Base-by-base conservation (phyloP, 2,888 invertebrate genomes). In the Tiliacea citrago region DNA sequence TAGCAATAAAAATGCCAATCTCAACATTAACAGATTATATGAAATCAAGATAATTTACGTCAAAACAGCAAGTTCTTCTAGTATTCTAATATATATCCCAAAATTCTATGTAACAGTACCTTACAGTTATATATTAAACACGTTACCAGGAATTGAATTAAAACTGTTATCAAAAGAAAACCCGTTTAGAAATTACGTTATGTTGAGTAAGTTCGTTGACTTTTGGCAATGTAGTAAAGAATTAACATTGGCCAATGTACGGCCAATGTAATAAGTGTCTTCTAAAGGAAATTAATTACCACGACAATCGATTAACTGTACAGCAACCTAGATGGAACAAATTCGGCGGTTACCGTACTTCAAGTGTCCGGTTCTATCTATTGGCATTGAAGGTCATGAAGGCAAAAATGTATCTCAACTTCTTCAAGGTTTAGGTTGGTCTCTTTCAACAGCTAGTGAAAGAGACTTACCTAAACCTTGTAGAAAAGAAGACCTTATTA, bases 141-240 rank as follows among this genome's bases (percentile, higher is more conserved):
- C 10, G 77, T 75, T 78, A 53, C 73, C 69, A 79, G 45, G 49
- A 75, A 67, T 49, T 35, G 60, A 68, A 73, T 63, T 71, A 69
- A 77, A 73, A 84, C 74, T 66, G 72, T 82, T 82, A 81, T 68
- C 68, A 57, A 63, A 75, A 68, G 12, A 16, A 67, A 84, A 84
- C 83, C 69, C 55, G 83, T 83, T 78, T 45, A 53, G 5, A 71
- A 78, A 75, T 84, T 78, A 84, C 82, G 82, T 79, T 82, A 75
- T 61, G 21, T 84, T 67, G 24, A 76, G 55, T 60, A 72, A 77
- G 82, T 84, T 82, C 82, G 67, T 82, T 81, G 77, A 77, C 82
- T 70, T 83, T 47, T 57, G 29, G 29, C 49, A 68, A 67, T 58
- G 58, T 66, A 1, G 75, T 12, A 66, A 55, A 78, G 8, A 62